Evolutionary conservation across 2,113 vertebrate species (phyloP), one percentile per base, ranked within the genome.

Genomic region (Podarcis cretensis): DNA sequence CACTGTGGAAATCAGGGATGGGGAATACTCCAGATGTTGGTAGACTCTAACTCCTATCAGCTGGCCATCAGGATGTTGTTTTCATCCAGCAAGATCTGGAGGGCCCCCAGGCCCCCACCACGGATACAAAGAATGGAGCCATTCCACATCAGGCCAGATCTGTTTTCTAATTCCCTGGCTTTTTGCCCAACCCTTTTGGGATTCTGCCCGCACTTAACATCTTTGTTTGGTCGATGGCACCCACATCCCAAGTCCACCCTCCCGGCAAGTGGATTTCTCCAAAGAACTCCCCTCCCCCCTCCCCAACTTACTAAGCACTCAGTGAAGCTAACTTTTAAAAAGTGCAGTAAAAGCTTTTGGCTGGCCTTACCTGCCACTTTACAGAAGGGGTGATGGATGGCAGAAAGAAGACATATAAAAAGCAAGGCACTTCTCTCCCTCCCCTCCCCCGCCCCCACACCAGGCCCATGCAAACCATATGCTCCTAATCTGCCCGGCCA

Each of bases 351-450:
- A 89, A 92, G 89, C 85, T 96, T 96, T 92, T 93, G 92, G 91
- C 91, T 66, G 93, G 87, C 20, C 57, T 96, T 93, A 97, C 92
- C 95, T 94, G 92, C 92, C 93, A 95, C 95, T 94, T 93, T 73
- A 87, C 66, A 94, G 95, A 96, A 97, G 93, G 40, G 86, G 88
- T 96, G 95, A 97, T 95, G 95, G 96, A 95, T 96, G 96, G 96
- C 95, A 95, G 90, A 89, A 84, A 81, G 79, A 94, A 79, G 18
- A 86, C n/a, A 79, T 89, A 93, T 25, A 94, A 96, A 89, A 89
- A 83, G 81, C 88, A 92, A 94, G 84, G 73, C 14, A 30, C 80
- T 92, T 96, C 87, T 95, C 78, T 18, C 9, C 25, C 57, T 18
- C 3, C 9, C 48, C 48, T 18, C 30, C 30, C 79, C 78, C 20